Evolutionary conservation across 2,797 vertebrate genomes (phyloP).

Genomic region (Leptoclinus maculatus): DNA sequence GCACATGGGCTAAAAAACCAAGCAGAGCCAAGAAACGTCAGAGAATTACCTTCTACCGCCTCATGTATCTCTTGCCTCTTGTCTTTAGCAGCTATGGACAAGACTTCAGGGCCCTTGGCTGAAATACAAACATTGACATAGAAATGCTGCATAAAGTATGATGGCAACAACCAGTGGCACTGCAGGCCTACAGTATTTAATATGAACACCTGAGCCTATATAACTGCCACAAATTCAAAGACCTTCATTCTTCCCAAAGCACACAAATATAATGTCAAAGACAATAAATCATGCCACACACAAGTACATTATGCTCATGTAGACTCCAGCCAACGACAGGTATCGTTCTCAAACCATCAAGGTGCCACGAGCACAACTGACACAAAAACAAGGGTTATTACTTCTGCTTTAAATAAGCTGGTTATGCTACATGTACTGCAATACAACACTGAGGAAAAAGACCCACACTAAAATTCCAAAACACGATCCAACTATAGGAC

Average conservation of each 20-base stretch:
- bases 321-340: neutral
- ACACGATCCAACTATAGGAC: neutral
- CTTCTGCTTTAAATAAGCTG: neutral
- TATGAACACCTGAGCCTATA: neutral
- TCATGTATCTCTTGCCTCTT: slow-evolving; percentile 61
- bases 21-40: neutral
- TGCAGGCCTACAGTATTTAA: neutral
- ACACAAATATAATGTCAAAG: neutral
- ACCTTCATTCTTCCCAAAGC: neutral
- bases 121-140: slow-evolving; percentile 52
- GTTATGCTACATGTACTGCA: neutral
- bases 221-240: slow-evolving; percentile 6
- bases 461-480: neutral
- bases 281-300: neutral
- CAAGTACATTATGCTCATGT: neutral
- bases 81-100: slow-evolving; percentile 37
- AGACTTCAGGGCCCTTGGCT: slow-evolving; percentile 47
- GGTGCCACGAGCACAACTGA: neutral
- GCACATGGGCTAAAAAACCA: neutral
- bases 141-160: slow-evolving; percentile 9
- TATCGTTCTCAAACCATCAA: slow-evolving; percentile 3
- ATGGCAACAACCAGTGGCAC: neutral
- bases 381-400: neutral
- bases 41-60: slow-evolving; percentile 65
- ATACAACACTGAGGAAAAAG: slow-evolving; percentile 5